A percentile compares a stretch with the other conserved stretches of the same genome.
These are phyloP conservation scores for Falco rusticolus DNA, from an alignment of 2,797 vertebrate genomes.

Conservation along the genomic window DNA sequence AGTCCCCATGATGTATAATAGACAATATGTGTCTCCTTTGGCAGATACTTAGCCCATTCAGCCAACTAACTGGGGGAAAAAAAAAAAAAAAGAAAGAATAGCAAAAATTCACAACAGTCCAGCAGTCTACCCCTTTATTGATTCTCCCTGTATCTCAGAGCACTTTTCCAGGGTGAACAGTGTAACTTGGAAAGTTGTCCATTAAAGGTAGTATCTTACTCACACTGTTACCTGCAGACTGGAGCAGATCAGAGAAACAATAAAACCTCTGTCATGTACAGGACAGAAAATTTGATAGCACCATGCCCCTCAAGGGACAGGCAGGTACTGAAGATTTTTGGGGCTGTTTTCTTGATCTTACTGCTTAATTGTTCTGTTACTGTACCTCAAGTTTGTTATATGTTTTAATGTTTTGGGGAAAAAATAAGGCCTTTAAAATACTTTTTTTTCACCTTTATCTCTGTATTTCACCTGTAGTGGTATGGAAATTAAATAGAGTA, in stretches of 20 bases:
- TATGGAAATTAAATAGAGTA: neutral
- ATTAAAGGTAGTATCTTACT: neutral
- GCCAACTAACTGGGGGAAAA: neutral
- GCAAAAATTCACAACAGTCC: neutral
- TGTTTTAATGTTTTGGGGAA: neutral
- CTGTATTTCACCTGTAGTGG: neutral
- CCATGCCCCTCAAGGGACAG: neutral
- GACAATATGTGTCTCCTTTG: neutral
- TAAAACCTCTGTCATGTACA: slow-evolving; percentile 10
- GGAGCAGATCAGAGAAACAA: slow-evolving; percentile 25
- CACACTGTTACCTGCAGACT: neutral
- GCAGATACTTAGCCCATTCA: neutral
- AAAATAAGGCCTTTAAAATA: neutral
- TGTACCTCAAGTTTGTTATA: neutral
- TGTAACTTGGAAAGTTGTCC: neutral
- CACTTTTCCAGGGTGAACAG: neutral
- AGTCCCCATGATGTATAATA: neutral
- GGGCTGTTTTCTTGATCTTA: neutral
- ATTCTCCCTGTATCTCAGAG: neutral
- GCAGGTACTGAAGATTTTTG: neutral
- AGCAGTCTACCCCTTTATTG: neutral
- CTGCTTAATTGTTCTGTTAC: neutral
- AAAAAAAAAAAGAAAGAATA: neutral
- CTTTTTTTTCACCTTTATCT: neutral
- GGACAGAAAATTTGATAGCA: neutral